Evolutionary conservation across 2,797 vertebrate genomes (phyloP), one percentile per base, ranked within the genome.

Genomic region (Darevskia mixta): DNA sequence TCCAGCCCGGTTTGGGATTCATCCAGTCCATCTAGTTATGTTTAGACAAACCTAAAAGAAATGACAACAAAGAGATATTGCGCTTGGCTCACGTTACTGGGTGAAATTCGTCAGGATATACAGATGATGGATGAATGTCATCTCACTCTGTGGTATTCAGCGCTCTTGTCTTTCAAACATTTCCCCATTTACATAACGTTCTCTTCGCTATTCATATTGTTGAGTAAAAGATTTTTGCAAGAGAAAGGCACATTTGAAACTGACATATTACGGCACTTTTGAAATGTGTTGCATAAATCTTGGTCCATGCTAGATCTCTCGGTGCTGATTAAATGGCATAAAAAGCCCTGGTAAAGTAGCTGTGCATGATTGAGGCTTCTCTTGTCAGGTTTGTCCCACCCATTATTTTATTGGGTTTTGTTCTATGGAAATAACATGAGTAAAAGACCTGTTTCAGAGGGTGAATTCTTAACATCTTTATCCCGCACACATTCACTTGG

Each of bases 341-440:
- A 69, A 64, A 69, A 79, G n/a, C 72, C 58, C 35, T 41, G 49
- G 25, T 85, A 73, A 75, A 38, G 71, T 73, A 58, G 41, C 61
- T 67, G 11, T 25, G 4, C 41, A 27, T 45, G 18, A 32, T 15
- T 67, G 5, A 86, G 49, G 18, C 75, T 15, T 78, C 32, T 35
- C 38, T 71, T 79, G 20, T 49, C 29, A 38, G 23, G 11, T 55
- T 3, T 23, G 27, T 55, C 8, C 3, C 43, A 45, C 43, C 58
- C 41, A 49, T 67, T 79, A 45, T 32, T 66, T 86, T 32, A 67
- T 41, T 86, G 41, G 20, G 23, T 66, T 86, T 86, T 79, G 75
- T 67, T 69, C 23, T 20, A 35, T 3, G 43, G 43, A 79, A 79
- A 69, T 35, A 49, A 55, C 23, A 55, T 35, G 32, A 49, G n/a